Percentiles rank a stretch among this genome's conserved stretches.
Evolutionary conservation across 2,113 vertebrate species (phyloP).

Genomic region (Colinus virginianus): DNA sequence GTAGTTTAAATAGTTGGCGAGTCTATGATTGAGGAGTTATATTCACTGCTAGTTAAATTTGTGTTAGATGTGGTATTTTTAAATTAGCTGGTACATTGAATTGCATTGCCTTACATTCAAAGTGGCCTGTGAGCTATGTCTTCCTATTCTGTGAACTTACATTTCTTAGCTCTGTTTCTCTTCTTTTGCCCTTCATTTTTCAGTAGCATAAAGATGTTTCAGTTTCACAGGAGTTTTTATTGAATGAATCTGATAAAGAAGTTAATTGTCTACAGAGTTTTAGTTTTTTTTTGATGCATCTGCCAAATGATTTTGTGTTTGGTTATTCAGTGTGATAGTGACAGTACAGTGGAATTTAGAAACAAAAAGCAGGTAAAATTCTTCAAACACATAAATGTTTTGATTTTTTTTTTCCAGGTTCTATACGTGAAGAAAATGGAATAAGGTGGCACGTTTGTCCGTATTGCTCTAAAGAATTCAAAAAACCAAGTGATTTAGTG

Average conservation of each 20-base stretch:
- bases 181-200: not conserved
- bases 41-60: not conserved
- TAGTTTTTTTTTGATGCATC: not conserved
- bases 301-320: not conserved
- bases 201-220: not conserved
- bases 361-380: not conserved
- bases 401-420: conserved; percentile 80
- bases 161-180: not conserved
- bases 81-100: not conserved
- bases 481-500: conserved; percentile 97
- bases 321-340: not conserved
- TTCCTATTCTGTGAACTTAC: not conserved
- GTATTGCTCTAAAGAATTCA: conserved; percentile 97
- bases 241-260: not conserved
- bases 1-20: not conserved
- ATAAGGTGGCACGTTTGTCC: conserved; percentile 97
- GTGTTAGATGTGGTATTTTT: not conserved
- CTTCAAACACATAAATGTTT: not conserved
- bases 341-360: not conserved
- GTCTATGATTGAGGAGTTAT: not conserved
- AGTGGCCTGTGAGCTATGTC: not conserved
- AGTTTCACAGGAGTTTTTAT: not conserved
- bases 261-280: not conserved
- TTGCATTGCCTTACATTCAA: not conserved
- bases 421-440: conserved; percentile 93